Evolutionary conservation across 2,888 invertebrate species (phyloP), one percentile per base, ranked within the genome.

Genomic region (Drosophila testacea): DNA sequence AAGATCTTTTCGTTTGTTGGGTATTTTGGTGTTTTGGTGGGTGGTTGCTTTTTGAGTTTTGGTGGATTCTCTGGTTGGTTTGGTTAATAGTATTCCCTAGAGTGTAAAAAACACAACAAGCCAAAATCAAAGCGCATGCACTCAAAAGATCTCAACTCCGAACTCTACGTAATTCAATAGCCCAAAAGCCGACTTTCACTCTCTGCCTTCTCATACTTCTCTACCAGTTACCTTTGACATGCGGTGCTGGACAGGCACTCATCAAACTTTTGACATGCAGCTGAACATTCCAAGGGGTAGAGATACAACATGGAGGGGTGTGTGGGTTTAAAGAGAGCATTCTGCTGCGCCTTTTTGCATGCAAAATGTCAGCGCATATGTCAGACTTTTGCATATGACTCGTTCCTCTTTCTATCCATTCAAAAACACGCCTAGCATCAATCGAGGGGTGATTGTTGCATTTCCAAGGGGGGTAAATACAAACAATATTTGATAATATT

Each of bases 321-420:
- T 1, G 28, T 0, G 47, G 13, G 22, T 28, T 46, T 16, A 60
- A 74, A 75, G 74, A 62, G 69, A 69, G 70, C 76, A 69, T 61
- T 62, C 77, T 65, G 80, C 76, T 86, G 84, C 81, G 84, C 85
- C 89, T 89, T 89, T 89, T 89, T 89, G 83, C 86, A 89, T 86
- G 81, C 82, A 82, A 77, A 88, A 88, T 79, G 88, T 88, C 84
- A 89, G 89, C 89, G 88, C 86, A 86, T 89, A 89, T 86, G 86
- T 69, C 88, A 89, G 81, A 73, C 81, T 86, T 86, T 89, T 85
- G 85, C 89, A 86, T 85, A 88, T 68, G 65, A 77, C 60, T 44
- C 44, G 16, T 41, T 42, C 44, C 6, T 2, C 11, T 6, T n/a
- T 9, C 27, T 1, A 22, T 10, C 34, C 27, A 34, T 22, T n/a